Percentiles rank a stretch among this genome's conserved stretches.
These are phyloP conservation scores for Drosophila gaucha DNA, from an alignment of 2,888 invertebrate genomes.

Conservation along the genomic window DNA sequence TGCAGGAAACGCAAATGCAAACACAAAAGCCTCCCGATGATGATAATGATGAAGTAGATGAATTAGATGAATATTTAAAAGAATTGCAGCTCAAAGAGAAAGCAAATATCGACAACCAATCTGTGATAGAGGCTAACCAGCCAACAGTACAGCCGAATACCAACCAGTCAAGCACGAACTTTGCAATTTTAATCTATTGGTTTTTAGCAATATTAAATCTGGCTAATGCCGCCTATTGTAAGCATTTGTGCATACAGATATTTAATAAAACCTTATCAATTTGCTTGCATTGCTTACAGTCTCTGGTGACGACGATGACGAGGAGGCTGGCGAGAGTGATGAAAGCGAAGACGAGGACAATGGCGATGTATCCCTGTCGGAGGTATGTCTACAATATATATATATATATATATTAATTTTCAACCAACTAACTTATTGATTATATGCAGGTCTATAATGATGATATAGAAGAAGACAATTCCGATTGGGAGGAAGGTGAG, in stretches of 20 bases:
- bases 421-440: neutral
- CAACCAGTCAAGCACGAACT: constrained; percentile 56
- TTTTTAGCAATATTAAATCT: constrained; percentile 84
- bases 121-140: constrained; percentile 43
- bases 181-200: constrained; percentile 83
- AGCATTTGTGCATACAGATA: constrained; percentile 67
- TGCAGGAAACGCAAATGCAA: constrained; percentile 36
- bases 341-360: constrained; percentile 88
- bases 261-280: constrained; percentile 63
- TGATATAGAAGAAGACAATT: constrained; percentile 87
- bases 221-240: constrained; percentile 83
- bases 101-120: constrained; percentile 17
- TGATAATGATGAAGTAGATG: constrained; percentile 76
- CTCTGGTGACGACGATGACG: constrained; percentile 74
- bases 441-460: constrained; percentile 85
- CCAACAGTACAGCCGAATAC: constrained; percentile 20
- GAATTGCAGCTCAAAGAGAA: constrained; percentile 79
- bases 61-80: constrained; percentile 84
- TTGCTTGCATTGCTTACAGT: constrained; percentile 61
- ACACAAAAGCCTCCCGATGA: constrained; percentile 25
- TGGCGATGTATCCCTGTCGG: constrained; percentile 84
- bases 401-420: neutral
- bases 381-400: constrained; percentile 60
- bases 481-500: constrained; percentile 88
- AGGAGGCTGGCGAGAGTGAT: constrained; percentile 86